Conservation (phyloP, 2,113 vertebrate species). For the Hydrolagus affinis region DNA sequence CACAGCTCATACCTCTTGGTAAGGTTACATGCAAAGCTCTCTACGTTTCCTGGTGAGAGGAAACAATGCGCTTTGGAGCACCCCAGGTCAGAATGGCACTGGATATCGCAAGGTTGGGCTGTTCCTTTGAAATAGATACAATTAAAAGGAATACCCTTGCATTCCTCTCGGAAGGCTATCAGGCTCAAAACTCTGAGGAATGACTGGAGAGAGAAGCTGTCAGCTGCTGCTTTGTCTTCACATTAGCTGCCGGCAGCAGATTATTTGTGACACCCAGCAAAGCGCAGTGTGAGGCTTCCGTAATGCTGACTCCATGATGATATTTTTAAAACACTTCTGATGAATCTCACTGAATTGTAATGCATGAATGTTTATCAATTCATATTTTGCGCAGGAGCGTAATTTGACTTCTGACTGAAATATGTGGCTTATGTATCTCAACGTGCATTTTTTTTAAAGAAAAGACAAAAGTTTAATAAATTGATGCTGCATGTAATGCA, state of each 20-base stretch:
- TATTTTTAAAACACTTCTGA: not conserved
- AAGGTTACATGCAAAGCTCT: constrained; percentile 34
- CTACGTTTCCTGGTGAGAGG: constrained; percentile 27
- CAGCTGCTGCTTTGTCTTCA: constrained; percentile 17
- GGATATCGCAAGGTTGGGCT: constrained; percentile 1
- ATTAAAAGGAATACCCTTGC: not conserved
- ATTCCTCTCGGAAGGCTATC: constrained; percentile 16
- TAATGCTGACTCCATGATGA: not conserved
- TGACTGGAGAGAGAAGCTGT: constrained; percentile 15
- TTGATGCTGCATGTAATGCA: too few relatives aligned
- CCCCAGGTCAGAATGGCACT: constrained; percentile 30
- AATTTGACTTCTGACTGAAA: not conserved
- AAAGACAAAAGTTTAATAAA: too few relatives aligned
- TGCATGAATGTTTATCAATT: not conserved
- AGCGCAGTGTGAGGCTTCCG: not conserved
- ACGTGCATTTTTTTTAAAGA: not conserved
- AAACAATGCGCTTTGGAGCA: constrained; percentile 6
- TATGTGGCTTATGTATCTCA: not conserved
- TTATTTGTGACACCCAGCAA: not conserved
- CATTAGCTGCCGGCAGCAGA: not conserved
- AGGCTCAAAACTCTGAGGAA: constrained; percentile 7
- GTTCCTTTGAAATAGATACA: not conserved
- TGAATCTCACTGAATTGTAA: not conserved
- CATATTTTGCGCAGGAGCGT: not conserved
- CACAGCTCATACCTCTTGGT: constrained; percentile 36